phyloP scores from a whole-genome alignment of 2,888 invertebrate genomes.

The Napeogenes sylphis region DNA sequence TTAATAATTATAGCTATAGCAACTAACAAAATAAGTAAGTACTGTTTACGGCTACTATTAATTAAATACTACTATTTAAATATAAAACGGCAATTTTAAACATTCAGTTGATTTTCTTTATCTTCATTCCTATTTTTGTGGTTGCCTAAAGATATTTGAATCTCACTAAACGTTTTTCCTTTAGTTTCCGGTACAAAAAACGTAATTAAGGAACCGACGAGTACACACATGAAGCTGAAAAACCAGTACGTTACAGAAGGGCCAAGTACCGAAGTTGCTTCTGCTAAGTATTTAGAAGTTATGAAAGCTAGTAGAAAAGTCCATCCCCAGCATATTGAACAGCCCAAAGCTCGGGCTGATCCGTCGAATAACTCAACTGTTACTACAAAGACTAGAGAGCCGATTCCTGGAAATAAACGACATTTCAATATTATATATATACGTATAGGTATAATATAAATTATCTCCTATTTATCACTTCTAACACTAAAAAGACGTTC shows the following conservation, averaged over 20 bases:
- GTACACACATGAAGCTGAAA: conserved; percentile 24
- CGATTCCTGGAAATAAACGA: conserved; percentile 45
- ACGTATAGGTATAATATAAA: no score
- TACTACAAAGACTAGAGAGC: conserved; percentile 50
- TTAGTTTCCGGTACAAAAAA: conserved; percentile 39
- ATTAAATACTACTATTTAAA: no score
- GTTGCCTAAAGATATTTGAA: conserved; percentile 28
- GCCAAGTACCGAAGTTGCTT: conserved; percentile 29
- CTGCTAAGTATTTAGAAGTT: conserved; percentile 34
- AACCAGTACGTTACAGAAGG: conserved; percentile 35
- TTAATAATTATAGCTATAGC: no score
- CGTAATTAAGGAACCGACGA: conserved; percentile 28
- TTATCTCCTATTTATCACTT: no score
- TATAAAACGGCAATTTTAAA: no score
- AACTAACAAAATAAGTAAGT: no score
- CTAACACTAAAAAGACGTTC: no score
- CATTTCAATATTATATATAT: not conserved
- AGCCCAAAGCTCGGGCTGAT: conserved; percentile 44
- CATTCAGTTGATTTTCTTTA: not conserved
- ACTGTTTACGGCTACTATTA: no score
- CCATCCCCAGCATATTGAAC: conserved; percentile 34
- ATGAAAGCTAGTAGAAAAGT: conserved; percentile 32
- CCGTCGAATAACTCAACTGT: conserved; percentile 55
- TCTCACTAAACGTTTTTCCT: conserved; percentile 36
- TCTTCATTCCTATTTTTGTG: not conserved